Percentiles rank a stretch among this genome's conserved stretches.
Evolutionary conservation across 2,113 vertebrate genomes (phyloP).

Genomic region (Oncorhynchus keta): DNA sequence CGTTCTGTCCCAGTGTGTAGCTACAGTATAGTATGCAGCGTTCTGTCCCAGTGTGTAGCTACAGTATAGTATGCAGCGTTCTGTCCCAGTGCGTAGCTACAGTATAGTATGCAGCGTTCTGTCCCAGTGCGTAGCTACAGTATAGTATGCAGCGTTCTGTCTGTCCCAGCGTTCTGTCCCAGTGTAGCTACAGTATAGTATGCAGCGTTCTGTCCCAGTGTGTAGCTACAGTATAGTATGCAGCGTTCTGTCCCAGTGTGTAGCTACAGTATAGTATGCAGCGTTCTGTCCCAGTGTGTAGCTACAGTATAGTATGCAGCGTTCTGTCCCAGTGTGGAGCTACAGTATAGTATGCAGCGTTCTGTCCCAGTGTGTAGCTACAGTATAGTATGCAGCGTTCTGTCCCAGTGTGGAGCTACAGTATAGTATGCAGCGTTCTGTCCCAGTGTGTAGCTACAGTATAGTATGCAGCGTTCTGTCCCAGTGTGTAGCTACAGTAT

Average conservation of each 20-base stretch:
- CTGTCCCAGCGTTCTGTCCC: no score
- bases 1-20: conserved; percentile 18
- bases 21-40: no score
- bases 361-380: conserved; percentile 16
- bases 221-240: no score
- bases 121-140: conserved; percentile 13
- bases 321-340: conserved; percentile 11
- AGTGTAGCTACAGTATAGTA: conserved; percentile 12
- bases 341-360: conserved; percentile 9
- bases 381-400: no score
- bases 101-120: no score
- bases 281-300: conserved; percentile 17
- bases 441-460: no score
- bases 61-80: conserved; percentile 11
- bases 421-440: conserved; percentile 11
- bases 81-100: conserved; percentile 11
- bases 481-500: conserved; percentile 11
- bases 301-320: no score
- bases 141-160: conserved; percentile 13
- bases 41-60: conserved; percentile 14
- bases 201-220: conserved; percentile 15
- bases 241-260: no score
- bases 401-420: conserved; percentile 13
- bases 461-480: no score
- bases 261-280: conserved; percentile 16